Conservation (phyloP, 1,140 invertebrate genomes). For the Temnothorax curvispinosus region DNA sequence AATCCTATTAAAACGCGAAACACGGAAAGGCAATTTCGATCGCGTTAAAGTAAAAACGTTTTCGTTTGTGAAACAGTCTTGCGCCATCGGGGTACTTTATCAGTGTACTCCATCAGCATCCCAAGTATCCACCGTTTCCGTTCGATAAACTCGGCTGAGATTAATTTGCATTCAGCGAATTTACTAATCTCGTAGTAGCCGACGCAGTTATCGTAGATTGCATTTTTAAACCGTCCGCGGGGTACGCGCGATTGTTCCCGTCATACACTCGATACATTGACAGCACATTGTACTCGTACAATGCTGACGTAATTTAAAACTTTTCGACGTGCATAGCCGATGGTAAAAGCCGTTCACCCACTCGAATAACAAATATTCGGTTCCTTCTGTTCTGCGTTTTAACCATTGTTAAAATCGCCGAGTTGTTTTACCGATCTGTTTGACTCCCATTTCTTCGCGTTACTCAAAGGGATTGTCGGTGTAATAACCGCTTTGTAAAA, state of each 20-base stretch:
- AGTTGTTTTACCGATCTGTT: conserved; percentile 32
- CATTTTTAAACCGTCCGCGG: neutral
- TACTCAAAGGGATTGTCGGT: neutral
- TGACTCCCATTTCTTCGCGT: neutral
- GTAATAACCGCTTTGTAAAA: neutral
- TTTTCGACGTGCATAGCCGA: conserved; percentile 62
- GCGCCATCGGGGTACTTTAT: neutral
- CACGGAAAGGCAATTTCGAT: conserved; percentile 37
- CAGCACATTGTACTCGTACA: conserved; percentile 67
- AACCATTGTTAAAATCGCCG: conserved; percentile 55
- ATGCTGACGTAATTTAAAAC: conserved; percentile 72
- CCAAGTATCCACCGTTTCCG: conserved; percentile 7
- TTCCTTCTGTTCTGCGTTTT: conserved; percentile 23
- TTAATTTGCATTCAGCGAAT: conserved; percentile 26
- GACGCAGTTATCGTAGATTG: neutral
- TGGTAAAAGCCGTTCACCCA: conserved; percentile 69
- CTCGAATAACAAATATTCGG: conserved; percentile 66
- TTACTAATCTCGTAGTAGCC: conserved; percentile 7
- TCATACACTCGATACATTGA: conserved; percentile 64
- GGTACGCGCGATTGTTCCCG: conserved; percentile 58
- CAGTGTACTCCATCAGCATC: conserved; percentile 8
- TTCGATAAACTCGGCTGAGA: neutral
- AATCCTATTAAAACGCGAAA: conserved; percentile 39
- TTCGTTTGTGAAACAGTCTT: neutral
- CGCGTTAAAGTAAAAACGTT: conserved; percentile 13